Conservation (phyloP, 2,888 invertebrate species). For the Yponomeuta sedellus region DNA sequence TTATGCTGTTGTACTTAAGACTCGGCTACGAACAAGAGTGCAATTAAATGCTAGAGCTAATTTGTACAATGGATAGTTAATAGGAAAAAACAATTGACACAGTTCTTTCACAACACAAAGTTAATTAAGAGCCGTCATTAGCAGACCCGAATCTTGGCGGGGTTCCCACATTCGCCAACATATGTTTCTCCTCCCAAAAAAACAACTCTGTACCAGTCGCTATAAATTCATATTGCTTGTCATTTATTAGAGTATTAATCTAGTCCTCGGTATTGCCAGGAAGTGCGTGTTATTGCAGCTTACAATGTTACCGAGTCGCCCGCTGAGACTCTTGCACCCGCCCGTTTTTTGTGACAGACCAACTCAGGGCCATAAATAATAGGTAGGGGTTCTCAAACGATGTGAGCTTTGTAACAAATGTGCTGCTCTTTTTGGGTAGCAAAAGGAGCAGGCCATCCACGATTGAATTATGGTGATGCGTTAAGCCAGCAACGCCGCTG, state of each 20-base stretch:
- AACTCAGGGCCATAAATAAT: slow-evolving; percentile 75
- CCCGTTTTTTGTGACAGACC: slow-evolving; percentile 75
- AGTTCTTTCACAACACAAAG: neutral
- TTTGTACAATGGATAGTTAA: neutral
- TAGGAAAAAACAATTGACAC: neutral
- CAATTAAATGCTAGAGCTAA: neutral
- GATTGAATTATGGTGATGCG: slow-evolving; percentile 75
- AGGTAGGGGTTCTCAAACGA: slow-evolving; percentile 69
- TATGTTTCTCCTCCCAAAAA: slow-evolving; percentile 63
- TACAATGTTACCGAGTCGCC: slow-evolving; percentile 63
- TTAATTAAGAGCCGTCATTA: slow-evolving; percentile 8
- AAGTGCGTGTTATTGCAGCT: slow-evolving; percentile 76
- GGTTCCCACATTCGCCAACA: slow-evolving; percentile 72
- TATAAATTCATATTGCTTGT: slow-evolving; percentile 69
- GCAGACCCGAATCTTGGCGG: slow-evolving; percentile 60
- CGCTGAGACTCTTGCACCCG: slow-evolving; percentile 74
- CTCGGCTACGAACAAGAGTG: neutral
- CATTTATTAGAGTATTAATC: slow-evolving; percentile 25
- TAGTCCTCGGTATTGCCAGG: slow-evolving; percentile 42
- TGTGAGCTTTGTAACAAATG: slow-evolving; percentile 73
- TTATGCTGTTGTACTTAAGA: neutral
- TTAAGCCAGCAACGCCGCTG: slow-evolving; percentile 66
- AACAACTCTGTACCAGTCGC: slow-evolving; percentile 53
- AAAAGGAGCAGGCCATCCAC: slow-evolving; percentile 55
- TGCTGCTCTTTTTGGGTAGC: slow-evolving; percentile 72